Conservation (phyloP, 1,140 invertebrate genomes). For the Zaprionus nigranus region DNA sequence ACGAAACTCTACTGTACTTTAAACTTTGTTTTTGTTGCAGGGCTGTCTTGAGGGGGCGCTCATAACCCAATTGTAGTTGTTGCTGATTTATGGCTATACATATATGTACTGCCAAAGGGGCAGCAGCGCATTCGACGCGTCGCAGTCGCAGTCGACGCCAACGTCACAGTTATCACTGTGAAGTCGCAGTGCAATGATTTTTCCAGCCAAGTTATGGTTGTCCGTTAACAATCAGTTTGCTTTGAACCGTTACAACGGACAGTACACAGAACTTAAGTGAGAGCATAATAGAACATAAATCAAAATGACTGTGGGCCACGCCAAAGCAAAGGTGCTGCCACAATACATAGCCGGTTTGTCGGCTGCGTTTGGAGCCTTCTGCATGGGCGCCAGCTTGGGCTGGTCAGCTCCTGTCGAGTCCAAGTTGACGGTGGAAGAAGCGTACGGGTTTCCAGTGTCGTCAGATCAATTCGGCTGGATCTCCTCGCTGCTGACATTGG, state of each 20-base stretch:
- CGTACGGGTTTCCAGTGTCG: conserved; percentile 80
- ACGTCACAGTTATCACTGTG: conserved; percentile 39
- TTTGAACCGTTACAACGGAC: conserved; percentile 24
- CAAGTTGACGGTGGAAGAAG: conserved; percentile 77
- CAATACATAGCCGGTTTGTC: conserved; percentile 78
- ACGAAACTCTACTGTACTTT: not conserved
- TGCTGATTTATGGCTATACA: conserved; percentile 47
- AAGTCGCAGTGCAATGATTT: conserved; percentile 38
- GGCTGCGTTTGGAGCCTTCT: conserved; percentile 87
- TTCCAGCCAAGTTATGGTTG: conserved; percentile 50
- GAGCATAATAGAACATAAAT: not conserved
- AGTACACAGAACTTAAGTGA: conserved; percentile 19
- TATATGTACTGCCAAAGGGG: not conserved
- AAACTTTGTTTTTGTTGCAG: not conserved
- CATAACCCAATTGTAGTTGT: not conserved
- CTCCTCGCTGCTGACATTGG: conserved; percentile 68
- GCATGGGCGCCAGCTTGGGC: conserved; percentile 87
- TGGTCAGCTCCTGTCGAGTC: conserved; percentile 89
- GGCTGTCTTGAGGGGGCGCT: not conserved
- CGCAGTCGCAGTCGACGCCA: conserved; percentile 19
- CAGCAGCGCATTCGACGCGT: not conserved
- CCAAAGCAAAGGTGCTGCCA: conserved; percentile 55
- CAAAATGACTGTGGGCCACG: not conserved
- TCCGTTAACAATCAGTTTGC: conserved; percentile 49
- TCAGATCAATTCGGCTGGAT: conserved; percentile 63